Evolutionary conservation across 2,888 invertebrate genomes (phyloP).

Genomic region (Aphidius colemani): DNA sequence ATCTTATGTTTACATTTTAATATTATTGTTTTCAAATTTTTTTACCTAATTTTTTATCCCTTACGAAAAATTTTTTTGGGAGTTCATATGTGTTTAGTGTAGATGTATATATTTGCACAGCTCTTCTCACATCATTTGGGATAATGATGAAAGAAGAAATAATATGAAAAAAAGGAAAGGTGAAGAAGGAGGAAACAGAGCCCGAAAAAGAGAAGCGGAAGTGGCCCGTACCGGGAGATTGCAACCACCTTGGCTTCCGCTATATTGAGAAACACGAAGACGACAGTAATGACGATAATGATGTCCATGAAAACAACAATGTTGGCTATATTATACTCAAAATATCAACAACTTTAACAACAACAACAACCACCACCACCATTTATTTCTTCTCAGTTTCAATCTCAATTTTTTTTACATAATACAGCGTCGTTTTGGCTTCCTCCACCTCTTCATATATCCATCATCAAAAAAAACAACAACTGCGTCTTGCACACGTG

Average conservation of each 20-base stretch:
- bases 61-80: too few species aligned
- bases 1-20: neutral
- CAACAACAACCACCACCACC: constrained; percentile 46
- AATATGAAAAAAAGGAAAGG: too few species aligned
- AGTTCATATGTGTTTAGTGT: too few species aligned
- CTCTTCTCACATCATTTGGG: neutral
- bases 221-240: constrained; percentile 55
- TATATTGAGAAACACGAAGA: constrained; percentile 47
- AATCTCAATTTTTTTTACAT: constrained; percentile 21
- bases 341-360: neutral
- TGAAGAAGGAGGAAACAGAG: constrained; percentile 9
- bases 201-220: constrained; percentile 49
- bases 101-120: too few species aligned
- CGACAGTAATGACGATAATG: too few species aligned
- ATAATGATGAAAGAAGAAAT: constrained; percentile 4
- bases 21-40: too few species aligned
- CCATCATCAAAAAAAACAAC: neutral
- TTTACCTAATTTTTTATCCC: too few species aligned
- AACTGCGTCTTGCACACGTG: constrained; percentile 27
- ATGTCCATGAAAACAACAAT: too few species aligned
- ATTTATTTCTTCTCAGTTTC: constrained; percentile 38
- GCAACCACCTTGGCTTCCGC: constrained; percentile 60
- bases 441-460: constrained; percentile 18
- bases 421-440: constrained; percentile 6
- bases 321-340: too few species aligned